Conservation (phyloP, 2,888 invertebrate species). For the Hirtodrosophila duncani region DNA sequence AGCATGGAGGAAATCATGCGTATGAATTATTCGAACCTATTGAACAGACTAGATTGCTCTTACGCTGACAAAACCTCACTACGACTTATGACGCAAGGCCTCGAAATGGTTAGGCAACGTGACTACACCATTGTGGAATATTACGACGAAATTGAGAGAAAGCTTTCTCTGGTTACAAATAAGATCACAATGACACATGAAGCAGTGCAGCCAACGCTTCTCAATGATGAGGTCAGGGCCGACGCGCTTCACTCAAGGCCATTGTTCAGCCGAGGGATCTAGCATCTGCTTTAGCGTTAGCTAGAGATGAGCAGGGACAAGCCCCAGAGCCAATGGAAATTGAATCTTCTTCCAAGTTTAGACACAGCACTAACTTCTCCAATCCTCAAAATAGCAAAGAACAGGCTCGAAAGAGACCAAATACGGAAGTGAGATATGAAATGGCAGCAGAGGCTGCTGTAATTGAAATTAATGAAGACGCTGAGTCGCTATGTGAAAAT, state of each 20-base stretch:
- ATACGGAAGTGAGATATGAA: neutral
- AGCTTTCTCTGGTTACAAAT: too few relatives aligned
- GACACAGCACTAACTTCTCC: too few relatives aligned
- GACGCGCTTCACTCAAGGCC: neutral
- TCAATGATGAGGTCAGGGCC: neutral
- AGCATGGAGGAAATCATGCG: constrained; percentile 8
- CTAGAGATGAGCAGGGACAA: constrained; percentile 2
- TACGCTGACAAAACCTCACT: too few relatives aligned
- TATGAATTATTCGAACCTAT: too few relatives aligned
- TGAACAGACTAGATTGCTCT: too few relatives aligned
- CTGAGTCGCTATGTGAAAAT: constrained; percentile 3
- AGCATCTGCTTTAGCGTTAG: neutral
- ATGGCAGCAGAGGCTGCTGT: constrained; percentile 5
- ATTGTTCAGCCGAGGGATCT: neutral
- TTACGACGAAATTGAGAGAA: too few relatives aligned
- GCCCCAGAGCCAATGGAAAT: constrained; percentile 2
- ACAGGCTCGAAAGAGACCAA: constrained; percentile 1
- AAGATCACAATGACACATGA: neutral
- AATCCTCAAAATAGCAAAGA: neutral
- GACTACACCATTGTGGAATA: too few relatives aligned
- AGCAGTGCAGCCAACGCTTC: neutral
- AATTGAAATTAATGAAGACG: constrained; percentile 1
- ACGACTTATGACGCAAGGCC: too few relatives aligned
- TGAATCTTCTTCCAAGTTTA: constrained; percentile 3
- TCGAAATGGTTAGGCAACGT: too few relatives aligned